Evolutionary conservation across 2,888 invertebrate species (phyloP), one percentile per base, ranked within the genome.

Genomic region (Eubasilissa splendida): DNA sequence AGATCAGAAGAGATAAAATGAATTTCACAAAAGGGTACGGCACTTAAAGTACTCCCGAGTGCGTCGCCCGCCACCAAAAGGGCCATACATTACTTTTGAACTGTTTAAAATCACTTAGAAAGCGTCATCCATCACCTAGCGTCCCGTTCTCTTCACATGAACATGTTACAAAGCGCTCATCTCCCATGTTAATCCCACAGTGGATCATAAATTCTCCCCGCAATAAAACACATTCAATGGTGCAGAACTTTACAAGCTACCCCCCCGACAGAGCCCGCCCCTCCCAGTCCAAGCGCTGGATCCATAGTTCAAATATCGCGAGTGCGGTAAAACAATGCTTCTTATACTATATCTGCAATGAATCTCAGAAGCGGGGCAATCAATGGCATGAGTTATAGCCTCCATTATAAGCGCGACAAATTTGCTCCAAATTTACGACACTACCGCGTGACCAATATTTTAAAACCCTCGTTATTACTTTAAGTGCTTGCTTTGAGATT

Each of bases 401-500:
- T 12, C 79, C 78, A 82, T 82, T 82, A 82, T 68, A n/a, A 50
- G 12, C 58, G 76, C 80, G 82, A 82, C 82, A 79, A 82, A 82
- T 82, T 76, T 7, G 42, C 42, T 77, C 66, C 71, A 74, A 79
- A 82, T 82, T 82, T 80, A 82, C 78, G 42, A 42, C 42, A 7
- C 4, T 7, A 42, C 4, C 42, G 42, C 3, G 42, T 42, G 42
- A 42, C 42, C 42, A 7, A 42, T 4, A 42, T 42, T 42, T 42
- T 42, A 42, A 42, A 42, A 42, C 4, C 7, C 42, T 42, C 42
- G 42, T 42, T 42, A 42, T 4, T 7, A 42, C 42, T 42, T 1
- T 1, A 42, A 42, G 4, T 42, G 42, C 7, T 7, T 2, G 7
- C 4, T 42, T 42, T 42, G 7, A 42, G 4, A 42, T 42, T 42